Base-by-base conservation (phyloP, 1,140 invertebrate genomes). In the Polyergus mexicanus region DNA sequence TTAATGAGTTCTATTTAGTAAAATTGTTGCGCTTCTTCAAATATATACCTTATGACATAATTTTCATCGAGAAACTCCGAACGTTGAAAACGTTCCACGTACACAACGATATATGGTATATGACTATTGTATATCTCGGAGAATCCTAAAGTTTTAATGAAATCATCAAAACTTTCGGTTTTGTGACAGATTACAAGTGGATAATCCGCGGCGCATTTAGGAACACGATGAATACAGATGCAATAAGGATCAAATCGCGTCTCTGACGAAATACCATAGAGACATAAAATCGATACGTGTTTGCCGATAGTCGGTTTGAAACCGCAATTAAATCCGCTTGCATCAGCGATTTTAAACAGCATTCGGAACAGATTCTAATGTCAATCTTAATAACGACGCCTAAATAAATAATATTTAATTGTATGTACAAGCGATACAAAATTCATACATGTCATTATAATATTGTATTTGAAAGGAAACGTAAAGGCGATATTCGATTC, bases 141-240 rank as follows among this genome's bases (percentile, higher is more conserved):
- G 58, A 47, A 76, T 88, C 25, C 38, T 3, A 19, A 88, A 88
- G 71, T 88, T 77, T 54, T 78, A 72, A 86, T 86, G 84, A 84
- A 86, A 89, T 89, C 85, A 89, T 90, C 62, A 72, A 85, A 90
- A 90, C 78, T 89, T 87, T 63, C 44, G 51, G 66, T 84, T 89
- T 68, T 54, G 78, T 63, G 68, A 72, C 28, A 78, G 78, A 89
- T 89, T 84, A 86, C 75, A 83, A 75, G 22, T 25, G 71, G 84
- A 89, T 89, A 88, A 89, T 89, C 88, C 58, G 32, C 11, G 2
- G 16, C n/a, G 35, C 13, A 72, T 81, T 25, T 25, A 32, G 22
- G 19, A 72, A 66, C 28, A 69, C 63, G 77, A 38, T 16, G 69
- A 47, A 22, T 38, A 54, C 54, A 32, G 38, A 60, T 69, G 78